Evolutionary conservation across 2,888 invertebrate genomes (phyloP), one percentile per base, ranked within the genome.

Genomic region (Chymomyza caudatula): DNA sequence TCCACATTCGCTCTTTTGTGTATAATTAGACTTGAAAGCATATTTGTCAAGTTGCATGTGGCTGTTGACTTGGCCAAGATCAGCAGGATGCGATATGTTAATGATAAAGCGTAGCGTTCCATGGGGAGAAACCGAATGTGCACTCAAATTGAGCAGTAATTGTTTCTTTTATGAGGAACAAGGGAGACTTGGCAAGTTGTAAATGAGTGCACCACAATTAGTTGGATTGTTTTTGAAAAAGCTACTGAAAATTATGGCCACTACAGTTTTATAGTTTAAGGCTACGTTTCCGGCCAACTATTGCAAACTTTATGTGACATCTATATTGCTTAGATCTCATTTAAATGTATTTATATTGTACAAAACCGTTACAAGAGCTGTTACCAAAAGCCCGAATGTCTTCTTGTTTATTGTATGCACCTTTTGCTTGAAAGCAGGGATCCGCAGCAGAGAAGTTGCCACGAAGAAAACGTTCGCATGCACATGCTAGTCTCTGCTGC

Each of bases 11-110:
- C 67, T 65, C 53, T 67, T 64, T 72, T 60, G 61, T 73, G 66
- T 82, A 81, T 86, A 82, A 82, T 82, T 84, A 86, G 76, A 73
- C 58, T 76, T 71, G 85, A 81, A 84, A 84, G 86, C 76, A 72
- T 76, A 82, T 82, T 82, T 82, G 82, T 82, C 85, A 86, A 84
- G 85, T 84, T 74, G 68, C 72, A 68, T 72, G 77, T 63, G 60
- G 59, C 53, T 65, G 62, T 37, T 8, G 2, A 37, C 29, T 37
- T 65, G 53, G 22, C 58, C 22, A 65, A 73, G 81, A 82, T 82
- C 81, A 63, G 63, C 74, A 81, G 78, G 74, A 78, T 76, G 85
- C 70, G 81, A 86, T 82, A 82, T 86, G 86, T 78, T 86, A 86
- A 82, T 82, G 76, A 71, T 74, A 69, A 76, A 68, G 69, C 84